phyloP scores from a whole-genome alignment of 1,140 invertebrate genomes.

The Gonioctena quinquepunctata region DNA sequence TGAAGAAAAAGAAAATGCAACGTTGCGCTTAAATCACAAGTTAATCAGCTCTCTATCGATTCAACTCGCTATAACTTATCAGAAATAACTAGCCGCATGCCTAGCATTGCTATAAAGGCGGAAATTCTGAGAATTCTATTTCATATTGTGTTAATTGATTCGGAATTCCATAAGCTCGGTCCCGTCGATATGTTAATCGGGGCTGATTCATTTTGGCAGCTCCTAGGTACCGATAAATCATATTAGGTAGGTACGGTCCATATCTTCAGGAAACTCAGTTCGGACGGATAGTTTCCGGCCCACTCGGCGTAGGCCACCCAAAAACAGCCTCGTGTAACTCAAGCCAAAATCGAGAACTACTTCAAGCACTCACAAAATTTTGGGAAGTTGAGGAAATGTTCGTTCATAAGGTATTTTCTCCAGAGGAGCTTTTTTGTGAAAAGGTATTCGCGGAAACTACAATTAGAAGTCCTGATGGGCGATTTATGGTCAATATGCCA shows the following conservation, averaged over 20 bases:
- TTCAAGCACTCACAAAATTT: neutral
- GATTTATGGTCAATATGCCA: neutral
- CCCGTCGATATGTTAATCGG: neutral
- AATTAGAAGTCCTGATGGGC: too few species aligned
- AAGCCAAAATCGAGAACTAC: neutral
- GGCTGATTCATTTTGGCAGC: neutral
- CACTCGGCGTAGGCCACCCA: neutral
- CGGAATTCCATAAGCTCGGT: neutral
- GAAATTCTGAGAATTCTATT: neutral
- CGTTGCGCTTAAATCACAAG: neutral
- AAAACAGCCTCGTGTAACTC: neutral
- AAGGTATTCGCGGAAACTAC: neutral
- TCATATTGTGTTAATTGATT: neutral
- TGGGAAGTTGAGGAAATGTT: neutral
- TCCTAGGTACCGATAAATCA: neutral
- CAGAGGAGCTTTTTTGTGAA: neutral
- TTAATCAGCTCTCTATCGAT: neutral
- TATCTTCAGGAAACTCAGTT: too few species aligned
- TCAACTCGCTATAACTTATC: neutral
- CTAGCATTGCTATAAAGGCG: neutral
- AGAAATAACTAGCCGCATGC: neutral
- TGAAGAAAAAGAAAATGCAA: neutral
- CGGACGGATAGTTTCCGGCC: neutral
- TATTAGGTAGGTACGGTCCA: neutral
- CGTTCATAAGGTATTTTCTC: neutral